Base-by-base conservation (phyloP, 2,113 vertebrate species). In the Psephotus haematonotus region DNA sequence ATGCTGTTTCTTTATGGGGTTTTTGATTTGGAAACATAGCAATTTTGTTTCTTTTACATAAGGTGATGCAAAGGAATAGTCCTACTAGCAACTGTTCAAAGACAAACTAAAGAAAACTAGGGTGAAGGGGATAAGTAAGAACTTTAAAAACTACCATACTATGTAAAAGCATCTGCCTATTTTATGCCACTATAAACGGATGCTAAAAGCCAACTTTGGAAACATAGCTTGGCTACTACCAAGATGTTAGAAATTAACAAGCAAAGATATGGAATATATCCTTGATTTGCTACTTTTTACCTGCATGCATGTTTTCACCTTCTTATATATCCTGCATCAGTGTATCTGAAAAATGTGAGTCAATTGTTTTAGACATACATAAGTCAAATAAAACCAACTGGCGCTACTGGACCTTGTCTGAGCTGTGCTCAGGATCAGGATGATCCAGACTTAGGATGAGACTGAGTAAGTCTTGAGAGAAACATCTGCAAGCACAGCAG, bases 241-340 rank as follows among this genome's bases (percentile, higher is more conserved):
- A 85, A 53, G 46, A 29, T 77, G 14, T 37, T 31, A 77, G 92
- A 88, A 71, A 91, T 69, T 84, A 93, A 81, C 17, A 75, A 89
- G 86, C 78, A 90, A 53, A 72, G 74, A 27, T 28, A 86, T 3
- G 10, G 55, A 86, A 82, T 77, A 31, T 43, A 92, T 74, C 71
- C 25, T 88, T 62, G 22, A 67, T 80, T 80, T 93, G 74, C 31
- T 81, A 72, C 68, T 35, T 92, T 95, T 95, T 95, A 96, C 87
- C 96, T 97, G 91, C 22, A 72, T 47, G 70, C 27, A 68, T n/a
- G 84, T 55, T 91, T 82, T 85, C 65, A 79, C 57, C 74, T 93
- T 92, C 91, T 82, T 20, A 84, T 15, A 72, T 24, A 69, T 69
- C 47, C 52, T 89, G 88, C 57, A 80, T 46, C 94, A 92, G 17